Base-by-base conservation (phyloP, 2,888 invertebrate genomes). In the Globia sparganii region DNA sequence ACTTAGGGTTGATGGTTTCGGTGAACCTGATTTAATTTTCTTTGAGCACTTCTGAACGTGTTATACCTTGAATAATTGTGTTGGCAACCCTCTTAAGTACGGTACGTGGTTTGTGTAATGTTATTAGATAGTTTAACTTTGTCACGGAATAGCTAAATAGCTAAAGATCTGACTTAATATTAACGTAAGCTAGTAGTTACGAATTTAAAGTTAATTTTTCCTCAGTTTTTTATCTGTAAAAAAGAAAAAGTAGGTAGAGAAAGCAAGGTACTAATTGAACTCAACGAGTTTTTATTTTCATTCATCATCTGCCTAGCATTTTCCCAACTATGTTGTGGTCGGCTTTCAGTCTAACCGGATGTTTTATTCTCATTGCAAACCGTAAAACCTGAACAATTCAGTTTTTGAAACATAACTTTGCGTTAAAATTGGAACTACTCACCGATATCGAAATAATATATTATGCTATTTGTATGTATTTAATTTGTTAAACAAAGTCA, bases 1-100 rank as follows among this genome's bases (percentile, higher is more conserved):
- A n/a, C n/a, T n/a, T n/a, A 61, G 66, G 70, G 77, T 43, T 72
- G 40, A 43, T 31, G 68, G 73, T 64, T 61, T 61, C 3, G 21
- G 43, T 1, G 15, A 31, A 43, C 2, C n/a, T n/a, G 13, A 77
- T 78, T 72, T 59, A 43, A 77, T 81, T 85, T 71, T 59, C 46
- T 56, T 71, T 56, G 31, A 28, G 40, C 8, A 4, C 25, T 77
- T 25, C 49, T 56, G 25, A 5, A 28, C 3, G 18, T 40, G 53
- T 46, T 25, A 8, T 58, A 28, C 5, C 18, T 77, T 62, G 9
- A 77, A 70, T 75, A 77, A 78, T 78, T 72, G 9, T 64, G 49
- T 58, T 75, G 56, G 46, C 34, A 72, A 11, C 43, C 37, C 34
- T 67, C 18, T 46, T 43, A 71, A 34, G n/a, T 53, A 53, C 5